Evolutionary conservation across 2,888 invertebrate species (phyloP), one percentile per base, ranked within the genome.

Genomic region (Melanophora roralis): DNA sequence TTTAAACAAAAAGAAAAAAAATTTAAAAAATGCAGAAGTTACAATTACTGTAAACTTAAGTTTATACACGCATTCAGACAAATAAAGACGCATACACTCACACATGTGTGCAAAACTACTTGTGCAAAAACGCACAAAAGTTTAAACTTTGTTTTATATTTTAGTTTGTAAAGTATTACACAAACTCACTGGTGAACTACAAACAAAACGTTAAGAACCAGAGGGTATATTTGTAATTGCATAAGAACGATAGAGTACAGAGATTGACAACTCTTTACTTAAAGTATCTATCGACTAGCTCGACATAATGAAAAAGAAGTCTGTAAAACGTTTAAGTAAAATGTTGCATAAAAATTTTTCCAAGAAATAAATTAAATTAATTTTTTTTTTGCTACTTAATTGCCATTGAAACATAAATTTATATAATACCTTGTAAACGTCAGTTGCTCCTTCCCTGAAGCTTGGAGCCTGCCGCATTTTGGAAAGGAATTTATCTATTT

Each of bases 41-140:
- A 53, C 76, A 73, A 77, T 81, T 81, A 74, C 77, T 59, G 53
- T 23, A 45, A 72, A 47, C 55, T 38, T 21, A 76, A 76, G 62
- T 69, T 76, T 57, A 16, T 34, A 40, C 21, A 76, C 69, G 69
- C 76, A 76, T 40, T 64, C 16, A 32, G 60, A 19, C 19, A 69
- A 12, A 59, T 38, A 21, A 23, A 45, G 9, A 19, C 8, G 19
- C 16, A 32, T n/a, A n/a, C n/a, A n/a, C n/a, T n/a, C n/a, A n/a
- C n/a, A 2, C 23, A 16, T 6, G 11, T 32, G 38, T 1, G 14
- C 14, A 36, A 14, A 40, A 4, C 2, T 5, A 34, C 43, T n/a
- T n/a, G n/a, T n/a, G 32, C 27, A 9, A 11, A 19, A 9, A 57
- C 27, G 38, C 16, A 32, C 23, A 65, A n/a, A 49, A 51, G 12